phyloP scores from a whole-genome alignment of 2,888 invertebrate genomes.

The Hydraecia micacea region DNA sequence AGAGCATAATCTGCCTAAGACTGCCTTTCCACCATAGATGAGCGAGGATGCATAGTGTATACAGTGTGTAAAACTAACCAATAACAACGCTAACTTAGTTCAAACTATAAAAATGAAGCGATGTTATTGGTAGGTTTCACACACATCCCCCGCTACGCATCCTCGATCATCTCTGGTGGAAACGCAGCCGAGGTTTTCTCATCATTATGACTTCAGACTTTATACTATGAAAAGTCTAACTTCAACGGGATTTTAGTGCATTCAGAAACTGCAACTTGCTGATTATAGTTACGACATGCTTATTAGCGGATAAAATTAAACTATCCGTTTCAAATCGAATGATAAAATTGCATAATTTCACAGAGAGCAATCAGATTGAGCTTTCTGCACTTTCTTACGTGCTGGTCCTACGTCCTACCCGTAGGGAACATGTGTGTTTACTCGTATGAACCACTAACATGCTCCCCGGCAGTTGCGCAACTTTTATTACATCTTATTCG shows the following conservation, averaged over 20 bases:
- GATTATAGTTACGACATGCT: neutral
- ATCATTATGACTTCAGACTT: neutral
- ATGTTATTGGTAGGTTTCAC: no score
- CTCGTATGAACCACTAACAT: constrained; percentile 67
- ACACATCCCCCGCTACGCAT: no score
- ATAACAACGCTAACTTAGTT: no score
- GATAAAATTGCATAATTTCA: neutral
- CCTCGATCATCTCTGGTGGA: no score
- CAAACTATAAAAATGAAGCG: no score
- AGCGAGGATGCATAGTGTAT: no score
- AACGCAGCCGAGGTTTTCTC: neutral
- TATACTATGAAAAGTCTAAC: neutral
- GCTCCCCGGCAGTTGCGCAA: constrained; percentile 69
- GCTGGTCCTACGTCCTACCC: constrained; percentile 65
- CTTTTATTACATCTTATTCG: constrained; percentile 75
- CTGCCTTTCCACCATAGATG: no score
- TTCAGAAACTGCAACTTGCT: neutral
- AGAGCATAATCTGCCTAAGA: neutral
- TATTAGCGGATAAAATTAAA: no score
- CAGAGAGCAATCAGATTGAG: neutral
- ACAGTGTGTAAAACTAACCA: no score
- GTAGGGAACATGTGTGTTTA: constrained; percentile 77
- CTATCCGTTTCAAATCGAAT: neutral
- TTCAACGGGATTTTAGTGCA: neutral
- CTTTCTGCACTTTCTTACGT: constrained; percentile 30